Percentiles rank a stretch among this genome's conserved stretches.
Evolutionary conservation across 1,140 invertebrate species (phyloP).

Genomic region (Drosophila seguyi): DNA sequence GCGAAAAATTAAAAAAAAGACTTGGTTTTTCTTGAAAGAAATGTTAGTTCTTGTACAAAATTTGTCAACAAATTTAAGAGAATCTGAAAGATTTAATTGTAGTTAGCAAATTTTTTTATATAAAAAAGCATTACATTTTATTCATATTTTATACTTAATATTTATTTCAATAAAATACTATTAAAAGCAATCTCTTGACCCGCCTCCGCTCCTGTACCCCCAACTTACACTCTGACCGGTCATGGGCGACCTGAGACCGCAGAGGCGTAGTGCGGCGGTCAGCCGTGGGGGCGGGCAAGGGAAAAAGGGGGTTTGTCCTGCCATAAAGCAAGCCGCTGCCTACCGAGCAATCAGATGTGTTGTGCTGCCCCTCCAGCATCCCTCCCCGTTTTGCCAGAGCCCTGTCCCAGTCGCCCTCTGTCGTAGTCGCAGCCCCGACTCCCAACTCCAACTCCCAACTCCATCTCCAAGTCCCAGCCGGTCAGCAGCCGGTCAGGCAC

Average conservation of each 20-base stretch:
- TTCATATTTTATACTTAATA: too few species aligned
- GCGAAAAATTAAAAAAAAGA: too few species aligned
- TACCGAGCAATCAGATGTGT: constrained; percentile 74
- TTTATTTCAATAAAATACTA: background rate
- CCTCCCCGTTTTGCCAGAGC: constrained; percentile 35
- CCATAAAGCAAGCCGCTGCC: constrained; percentile 70
- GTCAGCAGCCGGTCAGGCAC: constrained; percentile 45
- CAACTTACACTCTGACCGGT: constrained; percentile 63
- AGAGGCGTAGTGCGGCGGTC: constrained; percentile 20
- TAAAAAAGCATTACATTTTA: too few species aligned
- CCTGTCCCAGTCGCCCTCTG: constrained; percentile 43
- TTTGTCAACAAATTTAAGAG: too few species aligned
- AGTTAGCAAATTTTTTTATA: too few species aligned
- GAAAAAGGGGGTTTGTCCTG: constrained; percentile 22
- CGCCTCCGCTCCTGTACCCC: constrained; percentile 12
- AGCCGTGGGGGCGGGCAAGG: constrained; percentile 1
- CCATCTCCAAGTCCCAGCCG: constrained; percentile 28
- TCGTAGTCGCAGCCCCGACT: constrained; percentile 12
- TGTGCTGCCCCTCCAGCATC: constrained; percentile 15
- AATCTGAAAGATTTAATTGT: too few species aligned
- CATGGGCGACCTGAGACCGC: constrained; percentile 35
- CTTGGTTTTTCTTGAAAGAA: too few species aligned
- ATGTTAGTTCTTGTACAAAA: too few species aligned
- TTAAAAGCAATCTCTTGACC: background rate
- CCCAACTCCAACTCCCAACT: constrained; percentile 5